These are phyloP conservation scores for Nylanderia fulva DNA, from an alignment of 1,140 invertebrate species.

Conservation along the genomic window DNA sequence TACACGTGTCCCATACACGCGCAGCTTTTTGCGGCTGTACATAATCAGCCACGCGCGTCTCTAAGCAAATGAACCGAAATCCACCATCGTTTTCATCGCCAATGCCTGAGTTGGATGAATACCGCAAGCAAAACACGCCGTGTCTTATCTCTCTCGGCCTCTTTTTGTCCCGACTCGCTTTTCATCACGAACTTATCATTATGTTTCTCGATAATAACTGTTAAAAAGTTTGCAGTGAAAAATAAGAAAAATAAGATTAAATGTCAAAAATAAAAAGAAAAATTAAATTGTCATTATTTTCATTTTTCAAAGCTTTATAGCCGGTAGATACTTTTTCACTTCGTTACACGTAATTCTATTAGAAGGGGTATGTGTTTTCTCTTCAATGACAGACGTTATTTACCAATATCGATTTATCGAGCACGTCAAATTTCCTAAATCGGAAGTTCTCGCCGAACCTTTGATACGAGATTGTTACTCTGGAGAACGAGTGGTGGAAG, in stretches of 20 bases:
- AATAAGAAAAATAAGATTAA: neutral
- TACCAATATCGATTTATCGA: neutral
- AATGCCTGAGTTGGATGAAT: conserved; percentile 17
- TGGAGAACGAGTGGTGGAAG: neutral
- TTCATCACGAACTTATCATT: neutral
- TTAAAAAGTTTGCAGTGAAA: neutral
- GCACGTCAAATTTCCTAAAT: neutral
- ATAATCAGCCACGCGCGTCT: conserved; percentile 42
- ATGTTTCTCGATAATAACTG: neutral
- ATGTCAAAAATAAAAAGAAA: neutral
- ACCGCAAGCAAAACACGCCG: neutral
- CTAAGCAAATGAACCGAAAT: conserved; percentile 64
- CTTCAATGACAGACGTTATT: neutral
- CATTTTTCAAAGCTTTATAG: neutral
- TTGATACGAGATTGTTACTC: conserved; percentile 18
- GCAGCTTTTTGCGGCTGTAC: neutral
- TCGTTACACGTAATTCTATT: neutral
- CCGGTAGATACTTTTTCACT: neutral
- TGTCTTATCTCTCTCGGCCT: conserved; percentile 66
- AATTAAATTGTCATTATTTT: neutral
- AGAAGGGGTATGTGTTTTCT: neutral
- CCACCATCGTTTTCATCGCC: neutral
- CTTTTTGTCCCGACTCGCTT: neutral
- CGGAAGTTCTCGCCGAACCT: neutral
- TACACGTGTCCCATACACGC: neutral